A percentile compares a stretch with the other conserved stretches of the same genome.
Evolutionary conservation across 2,113 vertebrate species (phyloP).

Genomic region (Eidolon helvum): DNA sequence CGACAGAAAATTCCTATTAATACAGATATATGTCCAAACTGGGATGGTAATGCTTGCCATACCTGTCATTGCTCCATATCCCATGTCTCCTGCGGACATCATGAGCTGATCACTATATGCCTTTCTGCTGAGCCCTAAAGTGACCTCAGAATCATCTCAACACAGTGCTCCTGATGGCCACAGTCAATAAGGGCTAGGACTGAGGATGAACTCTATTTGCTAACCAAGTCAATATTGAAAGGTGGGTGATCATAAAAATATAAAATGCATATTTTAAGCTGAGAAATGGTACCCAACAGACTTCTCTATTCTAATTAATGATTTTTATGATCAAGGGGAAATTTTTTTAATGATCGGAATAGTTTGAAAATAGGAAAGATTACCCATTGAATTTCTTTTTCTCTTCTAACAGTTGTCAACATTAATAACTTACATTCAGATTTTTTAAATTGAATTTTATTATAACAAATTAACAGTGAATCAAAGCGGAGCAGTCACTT

Average conservation of each 20-base stretch:
- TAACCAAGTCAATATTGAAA: not conserved
- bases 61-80: not conserved
- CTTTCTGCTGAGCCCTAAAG: not conserved
- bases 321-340: not conserved
- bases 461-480: not conserved
- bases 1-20: not conserved
- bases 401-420: not conserved
- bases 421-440: constrained; percentile 3
- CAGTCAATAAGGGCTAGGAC: not conserved
- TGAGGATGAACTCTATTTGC: not conserved
- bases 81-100: not conserved
- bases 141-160: not conserved
- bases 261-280: not conserved
- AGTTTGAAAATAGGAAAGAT: not conserved
- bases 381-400: not conserved
- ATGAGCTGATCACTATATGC: not conserved
- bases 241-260: not conserved
- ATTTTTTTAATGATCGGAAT: not conserved
- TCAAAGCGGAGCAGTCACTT: not conserved
- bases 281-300: not conserved
- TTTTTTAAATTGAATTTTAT: not conserved
- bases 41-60: not conserved
- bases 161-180: not conserved
- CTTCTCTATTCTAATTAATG: not conserved
- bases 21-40: not conserved